These are phyloP conservation scores for Oscheius sp. DNA, from an alignment of 2,888 invertebrate genomes.

Conservation along the genomic window DNA sequence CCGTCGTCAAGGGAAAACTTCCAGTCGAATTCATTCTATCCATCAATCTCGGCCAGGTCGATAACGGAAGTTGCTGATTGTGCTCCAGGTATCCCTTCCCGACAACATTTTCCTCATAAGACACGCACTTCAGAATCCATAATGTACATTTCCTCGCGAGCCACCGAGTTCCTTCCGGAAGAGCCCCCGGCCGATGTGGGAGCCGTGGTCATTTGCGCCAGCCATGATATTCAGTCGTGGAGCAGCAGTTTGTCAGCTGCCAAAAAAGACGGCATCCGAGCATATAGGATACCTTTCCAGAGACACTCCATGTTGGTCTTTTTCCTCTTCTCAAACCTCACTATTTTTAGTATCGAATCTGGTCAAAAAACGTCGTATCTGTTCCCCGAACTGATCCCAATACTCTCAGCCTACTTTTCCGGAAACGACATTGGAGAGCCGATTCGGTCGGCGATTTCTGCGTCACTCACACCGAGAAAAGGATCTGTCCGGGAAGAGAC, in stretches of 20 bases:
- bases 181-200: constrained; percentile 19
- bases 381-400: constrained; percentile 3
- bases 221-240: constrained; percentile 29
- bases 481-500: neutral
- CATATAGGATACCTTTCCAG: constrained; percentile 37
- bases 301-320: constrained; percentile 28
- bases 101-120: no score
- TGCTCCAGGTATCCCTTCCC: constrained; percentile 8
- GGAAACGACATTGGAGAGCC: constrained; percentile 26
- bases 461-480: neutral
- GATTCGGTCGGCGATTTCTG: neutral
- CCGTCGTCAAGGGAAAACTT: neutral
- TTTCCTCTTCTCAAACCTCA: neutral
- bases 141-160: constrained; percentile 33
- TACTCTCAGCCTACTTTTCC: constrained; percentile 28
- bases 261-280: constrained; percentile 7
- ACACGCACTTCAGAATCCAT: constrained; percentile 19
- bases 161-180: constrained; percentile 28
- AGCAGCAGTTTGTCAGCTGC: constrained; percentile 35
- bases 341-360: neutral
- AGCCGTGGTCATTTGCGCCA: constrained; percentile 35
- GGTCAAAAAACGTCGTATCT: neutral
- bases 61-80: constrained; percentile 19
- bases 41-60: constrained; percentile 12
- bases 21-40: constrained; percentile 26